Evolutionary conservation across 2,888 invertebrate genomes (phyloP).

Genomic region (Priocnemis perturbator): DNA sequence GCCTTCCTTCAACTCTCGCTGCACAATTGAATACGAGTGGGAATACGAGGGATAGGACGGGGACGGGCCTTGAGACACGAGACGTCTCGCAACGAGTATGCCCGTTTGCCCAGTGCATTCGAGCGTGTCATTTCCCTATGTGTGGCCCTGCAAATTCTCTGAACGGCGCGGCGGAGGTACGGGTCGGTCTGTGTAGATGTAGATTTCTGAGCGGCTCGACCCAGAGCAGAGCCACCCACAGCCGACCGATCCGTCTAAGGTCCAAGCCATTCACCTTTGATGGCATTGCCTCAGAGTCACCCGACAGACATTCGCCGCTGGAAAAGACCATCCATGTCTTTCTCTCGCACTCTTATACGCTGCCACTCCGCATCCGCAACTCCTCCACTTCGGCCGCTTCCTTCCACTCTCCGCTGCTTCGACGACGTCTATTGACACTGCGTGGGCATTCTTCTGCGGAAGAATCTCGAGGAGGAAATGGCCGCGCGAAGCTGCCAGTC

Average conservation of each 20-base stretch:
- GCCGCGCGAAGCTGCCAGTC: too few species aligned
- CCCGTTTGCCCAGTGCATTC: slow-evolving; percentile 35
- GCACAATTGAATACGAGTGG: neutral
- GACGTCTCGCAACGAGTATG: slow-evolving; percentile 27
- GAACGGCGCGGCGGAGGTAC: neutral
- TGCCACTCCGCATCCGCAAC: neutral
- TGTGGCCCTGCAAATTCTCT: slow-evolving; percentile 38
- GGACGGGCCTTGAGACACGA: neutral
- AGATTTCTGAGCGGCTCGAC: neutral
- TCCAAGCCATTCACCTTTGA: slow-evolving; percentile 4
- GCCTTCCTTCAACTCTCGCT: too few species aligned
- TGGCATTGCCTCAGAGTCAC: neutral
- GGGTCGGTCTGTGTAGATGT: neutral
- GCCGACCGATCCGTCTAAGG: neutral
- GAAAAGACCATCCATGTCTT: neutral
- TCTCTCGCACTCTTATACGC: neutral
- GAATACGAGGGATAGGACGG: neutral
- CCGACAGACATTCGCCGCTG: neutral
- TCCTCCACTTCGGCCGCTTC: too few species aligned
- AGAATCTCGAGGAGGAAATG: too few species aligned
- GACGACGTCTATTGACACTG: too few species aligned
- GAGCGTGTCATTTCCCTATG: slow-evolving; percentile 48
- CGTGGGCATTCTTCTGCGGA: too few species aligned
- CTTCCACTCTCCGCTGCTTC: too few species aligned
- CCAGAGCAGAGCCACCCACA: neutral